phyloP scores from a whole-genome alignment of 23 tunicate genomes.

The Ascidia mentula region DNA sequence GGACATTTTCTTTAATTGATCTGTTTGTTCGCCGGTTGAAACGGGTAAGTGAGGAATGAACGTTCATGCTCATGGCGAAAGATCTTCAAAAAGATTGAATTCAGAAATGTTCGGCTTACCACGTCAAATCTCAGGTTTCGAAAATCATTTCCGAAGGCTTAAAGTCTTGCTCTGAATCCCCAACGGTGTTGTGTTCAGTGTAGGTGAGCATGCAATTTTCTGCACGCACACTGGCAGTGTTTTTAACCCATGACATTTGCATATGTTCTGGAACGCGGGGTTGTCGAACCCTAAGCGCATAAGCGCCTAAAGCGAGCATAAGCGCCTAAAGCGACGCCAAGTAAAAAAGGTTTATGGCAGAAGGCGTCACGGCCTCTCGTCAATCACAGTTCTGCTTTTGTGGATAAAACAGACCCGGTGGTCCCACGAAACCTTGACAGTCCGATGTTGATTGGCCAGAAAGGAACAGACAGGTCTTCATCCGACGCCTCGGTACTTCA shows the following conservation, averaged over 20 bases:
- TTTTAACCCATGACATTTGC: constrained; percentile 9
- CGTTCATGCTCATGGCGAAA: too few relatives aligned
- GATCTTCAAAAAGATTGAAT: too few relatives aligned
- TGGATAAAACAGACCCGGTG: background rate
- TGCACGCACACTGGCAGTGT: background rate
- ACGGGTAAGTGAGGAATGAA: too few relatives aligned
- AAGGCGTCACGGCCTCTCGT: background rate
- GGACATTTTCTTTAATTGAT: too few relatives aligned
- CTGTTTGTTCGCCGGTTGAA: too few relatives aligned
- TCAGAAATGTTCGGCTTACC: too few relatives aligned
- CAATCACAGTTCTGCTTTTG: background rate
- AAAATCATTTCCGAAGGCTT: too few relatives aligned
- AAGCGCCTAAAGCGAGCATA: background rate
- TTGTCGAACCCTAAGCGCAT: background rate
- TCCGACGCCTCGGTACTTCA: background rate
- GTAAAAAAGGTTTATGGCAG: background rate
- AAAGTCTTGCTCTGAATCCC: too few relatives aligned
- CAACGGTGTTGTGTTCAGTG: too few relatives aligned
- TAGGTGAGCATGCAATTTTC: background rate
- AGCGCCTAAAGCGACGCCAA: background rate
- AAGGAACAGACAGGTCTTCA: background rate
- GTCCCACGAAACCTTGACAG: background rate
- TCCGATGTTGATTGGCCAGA: background rate
- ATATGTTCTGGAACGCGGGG: background rate
- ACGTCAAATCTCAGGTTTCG: too few relatives aligned